Conservation (phyloP, 2,888 invertebrate genomes). For the Lymantria dispar region DNA sequence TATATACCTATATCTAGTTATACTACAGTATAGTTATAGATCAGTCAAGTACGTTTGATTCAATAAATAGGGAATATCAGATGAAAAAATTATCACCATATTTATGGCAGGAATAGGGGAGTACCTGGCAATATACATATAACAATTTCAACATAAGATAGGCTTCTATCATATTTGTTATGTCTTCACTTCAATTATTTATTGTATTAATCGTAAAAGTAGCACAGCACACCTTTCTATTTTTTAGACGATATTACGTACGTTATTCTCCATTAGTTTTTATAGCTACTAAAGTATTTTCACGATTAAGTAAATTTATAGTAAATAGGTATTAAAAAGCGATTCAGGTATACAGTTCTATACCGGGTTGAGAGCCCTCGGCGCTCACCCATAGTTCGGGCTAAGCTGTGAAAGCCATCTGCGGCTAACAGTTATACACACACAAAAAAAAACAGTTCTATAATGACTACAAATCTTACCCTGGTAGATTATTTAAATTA, state of each 20-base stretch:
- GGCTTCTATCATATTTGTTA: constrained; percentile 6
- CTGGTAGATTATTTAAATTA: too few relatives aligned
- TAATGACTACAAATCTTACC: too few relatives aligned
- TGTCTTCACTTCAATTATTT: constrained; percentile 25
- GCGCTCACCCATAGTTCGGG: too few relatives aligned
- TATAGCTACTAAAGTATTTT: constrained; percentile 10
- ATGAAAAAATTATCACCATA: too few relatives aligned
- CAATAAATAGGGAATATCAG: background rate
- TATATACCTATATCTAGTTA: constrained; percentile 9
- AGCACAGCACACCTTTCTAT: constrained; percentile 33
- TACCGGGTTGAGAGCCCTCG: too few relatives aligned
- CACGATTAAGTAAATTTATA: background rate
- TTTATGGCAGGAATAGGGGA: too few relatives aligned
- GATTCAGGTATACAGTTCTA: background rate
- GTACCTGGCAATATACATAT: background rate
- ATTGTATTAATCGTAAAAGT: constrained; percentile 23
- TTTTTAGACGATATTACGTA: constrained; percentile 23
- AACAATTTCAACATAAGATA: constrained; percentile 7
- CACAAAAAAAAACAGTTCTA: too few relatives aligned
- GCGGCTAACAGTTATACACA: too few relatives aligned
- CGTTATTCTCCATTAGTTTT: constrained; percentile 20
- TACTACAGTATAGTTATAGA: constrained; percentile 2
- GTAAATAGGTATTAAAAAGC: background rate
- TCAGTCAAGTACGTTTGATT: background rate
- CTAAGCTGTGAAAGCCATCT: too few relatives aligned